phyloP scores from a whole-genome alignment of 2,888 invertebrate species.

The Lamellibrachia satsuma region DNA sequence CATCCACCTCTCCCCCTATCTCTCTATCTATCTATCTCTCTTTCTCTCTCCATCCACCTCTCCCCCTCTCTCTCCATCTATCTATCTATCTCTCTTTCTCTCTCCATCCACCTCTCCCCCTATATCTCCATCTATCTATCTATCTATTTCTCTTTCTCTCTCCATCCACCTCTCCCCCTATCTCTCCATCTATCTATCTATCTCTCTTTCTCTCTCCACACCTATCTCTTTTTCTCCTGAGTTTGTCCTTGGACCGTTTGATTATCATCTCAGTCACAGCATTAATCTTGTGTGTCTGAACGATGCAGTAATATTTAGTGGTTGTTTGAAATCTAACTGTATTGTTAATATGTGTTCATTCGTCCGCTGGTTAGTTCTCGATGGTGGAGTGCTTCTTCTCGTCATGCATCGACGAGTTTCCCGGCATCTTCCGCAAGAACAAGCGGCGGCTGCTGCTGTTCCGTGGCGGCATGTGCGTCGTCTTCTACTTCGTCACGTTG shows the following conservation, averaged over 20 bases:
- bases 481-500: slow-evolving; percentile 52
- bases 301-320: background rate
- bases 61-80: no score
- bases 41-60: no score
- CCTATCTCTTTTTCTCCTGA: background rate
- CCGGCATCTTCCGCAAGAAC: slow-evolving; percentile 39
- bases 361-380: slow-evolving; percentile 48
- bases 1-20: no score
- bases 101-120: no score
- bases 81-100: no score
- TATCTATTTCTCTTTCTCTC: no score
- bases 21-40: no score
- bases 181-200: background rate
- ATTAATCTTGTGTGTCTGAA: background rate
- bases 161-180: background rate
- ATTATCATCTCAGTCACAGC: no score
- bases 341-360: slow-evolving; percentile 22
- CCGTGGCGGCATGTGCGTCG: slow-evolving; percentile 45
- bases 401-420: slow-evolving; percentile 51
- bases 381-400: slow-evolving; percentile 50
- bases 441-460: slow-evolving; percentile 48
- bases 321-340: background rate
- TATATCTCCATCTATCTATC: no score
- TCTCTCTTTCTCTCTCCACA: background rate
- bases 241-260: background rate